Evolutionary conservation across 2,113 vertebrate genomes (phyloP), one percentile per base, ranked within the genome.

Genomic region (Microcebus jonahi): DNA sequence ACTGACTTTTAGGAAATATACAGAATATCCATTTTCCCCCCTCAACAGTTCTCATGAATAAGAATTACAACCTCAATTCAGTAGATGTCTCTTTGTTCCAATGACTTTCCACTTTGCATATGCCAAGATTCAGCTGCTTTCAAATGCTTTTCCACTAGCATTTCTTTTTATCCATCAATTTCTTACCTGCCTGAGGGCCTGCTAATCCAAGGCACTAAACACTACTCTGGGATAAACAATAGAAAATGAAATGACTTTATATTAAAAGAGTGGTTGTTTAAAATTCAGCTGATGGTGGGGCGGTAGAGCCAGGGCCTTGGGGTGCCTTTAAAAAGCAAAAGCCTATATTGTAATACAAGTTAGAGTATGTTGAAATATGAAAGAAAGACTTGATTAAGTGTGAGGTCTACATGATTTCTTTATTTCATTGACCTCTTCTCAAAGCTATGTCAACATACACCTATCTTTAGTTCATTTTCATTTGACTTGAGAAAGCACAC

Each of bases 11-110:
- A 59, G 23, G 45, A 96, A 90, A 80, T 3, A 59, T 45, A 48
- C 5, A 10, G 11, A 45, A 25, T n/a, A 29, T 10, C 3, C 1
- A 11, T 9, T 34, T 39, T 39, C 2, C 4, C 27, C 23, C 8
- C 1, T 48, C 14, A 15, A 36, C 2, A 67, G 27, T 63, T 75
- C 23, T 67, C 20, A 5, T n/a, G 13, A 63, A 6, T 8, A 53
- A 85, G 34, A 87, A 36, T 59, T 68, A 79, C 15, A 61, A 20
- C 1, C 1, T 45, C 13, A 21, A 21, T 85, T 93, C 42, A 48
- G 7, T 68, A 11, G 20, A 36, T 82, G 39, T 67, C 29, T 92
- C 70, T 90, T 48, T 3, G 17, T 67, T 61, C 36, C 6, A 50
- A 25, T 65, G 13, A 8, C 18, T 65, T 82, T 45, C 13, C 25